Percentiles rank a stretch among this genome's conserved stretches.
Conservation (phyloP, 1,140 invertebrate genomes). For the Ceratosolen solmsi region DNA sequence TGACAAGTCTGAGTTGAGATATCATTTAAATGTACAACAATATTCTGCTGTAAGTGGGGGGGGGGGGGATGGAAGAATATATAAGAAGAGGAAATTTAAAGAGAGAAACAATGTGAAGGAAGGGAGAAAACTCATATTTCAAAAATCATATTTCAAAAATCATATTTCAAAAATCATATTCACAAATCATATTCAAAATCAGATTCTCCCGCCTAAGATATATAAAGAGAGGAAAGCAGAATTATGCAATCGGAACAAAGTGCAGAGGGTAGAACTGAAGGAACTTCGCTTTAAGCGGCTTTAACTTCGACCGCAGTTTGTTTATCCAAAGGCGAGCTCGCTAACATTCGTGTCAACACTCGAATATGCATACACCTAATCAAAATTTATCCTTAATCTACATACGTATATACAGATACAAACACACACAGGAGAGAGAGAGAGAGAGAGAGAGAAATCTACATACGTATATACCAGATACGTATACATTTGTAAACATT, state of each 20-base stretch:
- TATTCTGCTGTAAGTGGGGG: not conserved
- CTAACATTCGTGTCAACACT: slow-evolving; percentile 35
- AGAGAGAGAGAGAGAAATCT: too few relatives aligned
- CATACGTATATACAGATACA: not conserved
- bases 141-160: too few relatives aligned
- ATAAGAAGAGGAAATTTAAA: not conserved
- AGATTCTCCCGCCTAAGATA: not conserved
- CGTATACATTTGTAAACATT: not conserved
- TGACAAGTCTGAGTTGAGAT: not conserved
- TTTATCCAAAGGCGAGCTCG: not conserved
- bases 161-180: too few relatives aligned
- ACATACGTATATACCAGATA: not conserved
- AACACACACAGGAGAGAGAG: too few relatives aligned
- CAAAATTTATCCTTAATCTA: slow-evolving; percentile 43
- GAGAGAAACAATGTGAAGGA: not conserved
- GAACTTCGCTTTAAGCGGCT: slow-evolving; percentile 13
- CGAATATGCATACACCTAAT: slow-evolving; percentile 40
- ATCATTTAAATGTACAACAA: not conserved
- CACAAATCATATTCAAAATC: too few relatives aligned
- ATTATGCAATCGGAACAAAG: not conserved
- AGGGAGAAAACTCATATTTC: not conserved
- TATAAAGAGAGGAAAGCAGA: not conserved
- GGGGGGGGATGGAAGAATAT: not conserved
- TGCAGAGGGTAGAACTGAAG: not conserved
- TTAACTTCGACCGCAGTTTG: slow-evolving; percentile 25